Evolutionary conservation across 2,797 vertebrate species (phyloP).

Genomic region (Gouania willdenowi): DNA sequence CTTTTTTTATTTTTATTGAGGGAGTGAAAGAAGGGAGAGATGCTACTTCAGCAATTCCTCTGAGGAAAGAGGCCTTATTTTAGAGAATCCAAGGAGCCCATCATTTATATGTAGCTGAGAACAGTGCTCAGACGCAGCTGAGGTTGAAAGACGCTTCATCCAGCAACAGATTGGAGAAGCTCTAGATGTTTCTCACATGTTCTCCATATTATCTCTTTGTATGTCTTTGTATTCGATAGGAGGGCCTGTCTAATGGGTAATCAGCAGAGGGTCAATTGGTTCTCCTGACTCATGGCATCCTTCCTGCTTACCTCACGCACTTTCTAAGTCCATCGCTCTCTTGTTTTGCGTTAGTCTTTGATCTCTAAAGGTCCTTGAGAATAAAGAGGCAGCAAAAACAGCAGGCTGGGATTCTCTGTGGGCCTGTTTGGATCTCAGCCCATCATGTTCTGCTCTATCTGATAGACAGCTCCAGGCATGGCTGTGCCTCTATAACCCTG

Average conservation of each 20-base stretch:
- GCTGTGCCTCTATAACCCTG: constrained; percentile 51
- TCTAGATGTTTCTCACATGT: constrained; percentile 59
- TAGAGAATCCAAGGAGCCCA: constrained; percentile 63
- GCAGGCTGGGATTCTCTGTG: constrained; percentile 73
- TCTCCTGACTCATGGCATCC: constrained; percentile 69
- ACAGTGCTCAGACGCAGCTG: constrained; percentile 53
- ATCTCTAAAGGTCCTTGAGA: constrained; percentile 85
- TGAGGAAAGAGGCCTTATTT: constrained; percentile 55
- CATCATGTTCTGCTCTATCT: constrained; percentile 72
- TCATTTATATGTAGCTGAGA: constrained; percentile 62
- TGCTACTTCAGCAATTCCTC: constrained; percentile 56
- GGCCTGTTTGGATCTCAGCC: constrained; percentile 73
- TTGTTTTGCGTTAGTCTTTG: constrained; percentile 76
- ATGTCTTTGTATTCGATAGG: constrained; percentile 66
- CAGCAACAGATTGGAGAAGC: constrained; percentile 50
- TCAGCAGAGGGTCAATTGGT: constrained; percentile 69
- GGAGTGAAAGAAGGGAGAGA: constrained; percentile 51
- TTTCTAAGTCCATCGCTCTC: constrained; percentile 63
- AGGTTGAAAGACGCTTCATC: constrained; percentile 63
- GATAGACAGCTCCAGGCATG: constrained; percentile 76
- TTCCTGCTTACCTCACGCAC: constrained; percentile 53
- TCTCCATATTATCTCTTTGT: constrained; percentile 70
- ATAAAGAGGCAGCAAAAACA: constrained; percentile 74
- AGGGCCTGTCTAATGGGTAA: constrained; percentile 65
- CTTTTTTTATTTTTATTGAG: constrained; percentile 63